These are phyloP conservation scores for Strigamia maritima DNA, from an alignment of 2,888 invertebrate genomes.

Conservation along the genomic window DNA sequence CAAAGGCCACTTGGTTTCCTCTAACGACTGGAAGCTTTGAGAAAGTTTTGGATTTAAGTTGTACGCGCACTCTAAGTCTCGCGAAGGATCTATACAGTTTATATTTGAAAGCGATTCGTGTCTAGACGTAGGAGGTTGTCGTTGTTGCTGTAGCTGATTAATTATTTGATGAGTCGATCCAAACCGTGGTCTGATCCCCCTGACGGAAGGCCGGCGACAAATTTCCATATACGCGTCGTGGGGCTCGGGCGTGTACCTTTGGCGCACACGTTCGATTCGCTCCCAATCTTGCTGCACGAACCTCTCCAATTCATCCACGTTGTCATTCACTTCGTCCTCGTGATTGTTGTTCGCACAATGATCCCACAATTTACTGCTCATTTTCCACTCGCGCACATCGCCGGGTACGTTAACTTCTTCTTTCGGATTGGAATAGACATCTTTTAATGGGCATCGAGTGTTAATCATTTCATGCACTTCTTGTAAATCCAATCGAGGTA, in stretches of 20 bases:
- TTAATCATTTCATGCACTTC: slow-evolving; percentile 16
- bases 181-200: slow-evolving; percentile 83
- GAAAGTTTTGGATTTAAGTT: background rate
- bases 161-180: slow-evolving; percentile 74
- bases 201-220: slow-evolving; percentile 80
- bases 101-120: background rate
- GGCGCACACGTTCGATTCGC: slow-evolving; percentile 75
- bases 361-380: slow-evolving; percentile 42
- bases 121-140: background rate
- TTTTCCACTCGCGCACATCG: slow-evolving; percentile 46
- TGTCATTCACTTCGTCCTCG: background rate
- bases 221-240: slow-evolving; percentile 79
- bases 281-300: slow-evolving; percentile 82
- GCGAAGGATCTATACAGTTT: background rate
- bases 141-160: slow-evolving; percentile 73
- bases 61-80: background rate
- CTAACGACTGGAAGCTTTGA: slow-evolving; percentile 1
- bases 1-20: slow-evolving; percentile 3
- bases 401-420: slow-evolving; percentile 44
- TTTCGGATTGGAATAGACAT: slow-evolving; percentile 13
- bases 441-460: background rate
- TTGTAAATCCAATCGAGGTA: slow-evolving; percentile 34
- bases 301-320: slow-evolving; percentile 66
- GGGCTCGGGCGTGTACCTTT: slow-evolving; percentile 59
- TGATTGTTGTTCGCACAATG: background rate